A percentile compares a stretch with the other conserved stretches of the same genome.
These are phyloP conservation scores for Halesus radiatus DNA, from an alignment of 1,140 invertebrate species.

Conservation along the genomic window DNA sequence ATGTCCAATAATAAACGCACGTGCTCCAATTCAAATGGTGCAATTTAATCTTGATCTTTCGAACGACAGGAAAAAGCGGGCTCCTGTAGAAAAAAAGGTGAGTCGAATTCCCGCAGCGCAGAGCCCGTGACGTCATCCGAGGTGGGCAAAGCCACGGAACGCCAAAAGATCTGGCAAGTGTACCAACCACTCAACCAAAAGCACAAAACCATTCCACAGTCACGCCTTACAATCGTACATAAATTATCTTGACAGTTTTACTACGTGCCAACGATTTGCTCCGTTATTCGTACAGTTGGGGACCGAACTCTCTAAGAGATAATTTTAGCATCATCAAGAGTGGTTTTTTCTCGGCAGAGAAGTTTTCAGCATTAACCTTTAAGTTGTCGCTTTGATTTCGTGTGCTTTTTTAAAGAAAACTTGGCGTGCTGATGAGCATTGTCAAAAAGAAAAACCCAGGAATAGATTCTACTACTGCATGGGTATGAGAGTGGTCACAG, in stretches of 20 bases:
- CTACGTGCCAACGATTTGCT: not conserved
- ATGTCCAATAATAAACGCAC: slow-evolving; percentile 14
- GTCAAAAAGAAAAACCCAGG: slow-evolving; percentile 31
- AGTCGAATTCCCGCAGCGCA: not conserved
- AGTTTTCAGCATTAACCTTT: slow-evolving; percentile 37
- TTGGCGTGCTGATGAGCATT: slow-evolving; percentile 14
- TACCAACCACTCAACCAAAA: not conserved
- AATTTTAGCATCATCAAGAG: slow-evolving; percentile 30
- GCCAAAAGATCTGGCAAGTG: not conserved
- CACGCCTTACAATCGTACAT: not conserved
- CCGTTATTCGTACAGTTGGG: not conserved
- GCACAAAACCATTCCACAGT: not conserved
- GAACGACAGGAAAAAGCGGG: not conserved
- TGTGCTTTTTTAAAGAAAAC: not conserved
- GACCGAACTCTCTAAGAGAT: slow-evolving; percentile 20
- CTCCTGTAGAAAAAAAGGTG: slow-evolving; percentile 28
- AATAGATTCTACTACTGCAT: not conserved
- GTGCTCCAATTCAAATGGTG: slow-evolving; percentile 4
- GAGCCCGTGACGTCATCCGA: slow-evolving; percentile 16
- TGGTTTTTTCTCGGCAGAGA: slow-evolving; percentile 10
- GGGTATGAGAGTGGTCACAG: not conserved
- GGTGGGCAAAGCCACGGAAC: not conserved
- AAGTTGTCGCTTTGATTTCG: slow-evolving; percentile 19
- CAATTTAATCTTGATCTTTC: slow-evolving; percentile 13
- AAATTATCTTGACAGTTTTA: not conserved